Evolutionary conservation across 2,113 vertebrate genomes (phyloP).

Genomic region (Hypanus sabinus): DNA sequence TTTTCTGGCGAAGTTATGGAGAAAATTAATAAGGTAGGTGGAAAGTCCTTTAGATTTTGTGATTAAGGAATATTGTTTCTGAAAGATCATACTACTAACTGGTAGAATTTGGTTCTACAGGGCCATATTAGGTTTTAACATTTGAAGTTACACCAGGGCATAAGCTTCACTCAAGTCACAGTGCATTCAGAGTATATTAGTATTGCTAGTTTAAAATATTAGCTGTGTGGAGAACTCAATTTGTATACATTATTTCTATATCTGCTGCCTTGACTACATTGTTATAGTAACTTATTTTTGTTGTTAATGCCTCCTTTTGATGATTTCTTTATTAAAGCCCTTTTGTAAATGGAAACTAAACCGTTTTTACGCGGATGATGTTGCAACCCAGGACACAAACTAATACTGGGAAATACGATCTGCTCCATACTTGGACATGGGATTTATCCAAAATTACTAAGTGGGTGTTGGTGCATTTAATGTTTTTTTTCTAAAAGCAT

Average conservation of each 20-base stretch:
- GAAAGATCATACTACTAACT: background rate
- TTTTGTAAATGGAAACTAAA: background rate
- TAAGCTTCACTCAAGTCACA: background rate
- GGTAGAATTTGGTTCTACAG: background rate
- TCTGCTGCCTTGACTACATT: background rate
- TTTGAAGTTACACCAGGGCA: background rate
- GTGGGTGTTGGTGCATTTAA: background rate
- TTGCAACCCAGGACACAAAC: background rate
- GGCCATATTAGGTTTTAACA: background rate
- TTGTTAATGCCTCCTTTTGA: background rate
- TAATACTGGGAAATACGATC: background rate
- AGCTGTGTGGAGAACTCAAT: background rate
- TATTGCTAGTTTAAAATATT: background rate
- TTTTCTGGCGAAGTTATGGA: conserved; percentile 66
- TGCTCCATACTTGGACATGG: background rate
- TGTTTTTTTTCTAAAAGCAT: background rate
- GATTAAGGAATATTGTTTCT: background rate
- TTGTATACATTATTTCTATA: conserved; percentile 38
- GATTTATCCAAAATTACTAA: background rate
- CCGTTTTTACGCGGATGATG: background rate
- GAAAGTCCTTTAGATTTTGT: background rate
- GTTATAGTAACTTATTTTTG: background rate
- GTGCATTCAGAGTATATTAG: background rate
- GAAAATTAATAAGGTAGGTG: conserved; percentile 62
- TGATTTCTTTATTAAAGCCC: background rate